Percentiles rank a stretch among this genome's conserved stretches.
phyloP scores from a whole-genome alignment of 1,140 invertebrate genomes.

The Orius insidiosus region DNA sequence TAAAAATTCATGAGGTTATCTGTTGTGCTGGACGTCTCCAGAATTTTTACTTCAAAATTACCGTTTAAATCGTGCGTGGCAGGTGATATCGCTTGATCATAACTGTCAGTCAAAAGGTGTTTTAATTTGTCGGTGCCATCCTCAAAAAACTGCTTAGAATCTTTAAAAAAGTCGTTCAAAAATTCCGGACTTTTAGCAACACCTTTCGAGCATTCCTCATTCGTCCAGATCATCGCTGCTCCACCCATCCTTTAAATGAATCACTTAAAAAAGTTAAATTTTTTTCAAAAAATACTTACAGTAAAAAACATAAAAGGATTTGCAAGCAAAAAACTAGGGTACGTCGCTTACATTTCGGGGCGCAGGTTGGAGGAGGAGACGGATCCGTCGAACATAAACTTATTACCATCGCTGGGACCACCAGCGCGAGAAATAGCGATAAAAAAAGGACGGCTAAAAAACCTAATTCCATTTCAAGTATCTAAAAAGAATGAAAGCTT shows the following conservation, averaged over 20 bases:
- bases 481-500: slow-evolving; percentile 20
- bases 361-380: slow-evolving; percentile 3
- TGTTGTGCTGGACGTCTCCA: too few relatives aligned
- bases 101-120: slow-evolving; percentile 4
- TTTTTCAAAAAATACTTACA: slow-evolving; percentile 24
- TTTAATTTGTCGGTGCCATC: slow-evolving; percentile 5
- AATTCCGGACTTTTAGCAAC: not conserved
- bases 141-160: slow-evolving; percentile 1
- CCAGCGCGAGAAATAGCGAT: slow-evolving; percentile 24
- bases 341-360: slow-evolving; percentile 16
- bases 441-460: slow-evolving; percentile 27
- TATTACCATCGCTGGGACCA: slow-evolving; percentile 16
- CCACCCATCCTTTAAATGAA: slow-evolving; percentile 8
- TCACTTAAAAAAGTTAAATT: not conserved
- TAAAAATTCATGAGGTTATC: too few relatives aligned
- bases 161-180: slow-evolving; percentile 1
- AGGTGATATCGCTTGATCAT: slow-evolving; percentile 1
- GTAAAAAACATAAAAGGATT: slow-evolving; percentile 27
- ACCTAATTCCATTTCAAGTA: slow-evolving; percentile 29
- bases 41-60: not conserved
- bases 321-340: slow-evolving; percentile 23
- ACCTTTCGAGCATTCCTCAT: slow-evolving; percentile 11
- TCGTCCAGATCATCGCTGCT: slow-evolving; percentile 9
- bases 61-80: slow-evolving; percentile 7
- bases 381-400: slow-evolving; percentile 12